Percentiles rank a stretch among this genome's conserved stretches.
Evolutionary conservation across 1,140 invertebrate species (phyloP).

Genomic region (Zaprionus gabonicus): DNA sequence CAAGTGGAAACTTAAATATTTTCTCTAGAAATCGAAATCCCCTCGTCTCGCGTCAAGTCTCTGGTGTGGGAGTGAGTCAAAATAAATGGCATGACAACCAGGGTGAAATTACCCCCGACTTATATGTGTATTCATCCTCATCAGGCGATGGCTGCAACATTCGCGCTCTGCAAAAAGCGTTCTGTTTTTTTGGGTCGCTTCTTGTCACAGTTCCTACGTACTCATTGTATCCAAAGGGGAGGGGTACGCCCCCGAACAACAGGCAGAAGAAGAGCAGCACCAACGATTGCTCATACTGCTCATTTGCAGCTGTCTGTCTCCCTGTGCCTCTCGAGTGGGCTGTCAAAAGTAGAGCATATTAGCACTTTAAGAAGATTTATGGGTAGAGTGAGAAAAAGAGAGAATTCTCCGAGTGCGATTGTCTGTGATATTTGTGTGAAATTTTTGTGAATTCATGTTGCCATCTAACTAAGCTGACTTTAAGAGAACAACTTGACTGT

Average conservation of each 20-base stretch:
- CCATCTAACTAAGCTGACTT: background rate
- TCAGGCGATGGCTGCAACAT: conserved; percentile 9
- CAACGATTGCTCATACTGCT: conserved; percentile 16
- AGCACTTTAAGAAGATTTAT: conserved; percentile 28
- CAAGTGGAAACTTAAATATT: conserved; percentile 6
- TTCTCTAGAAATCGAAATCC: background rate
- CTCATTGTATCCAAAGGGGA: conserved; percentile 27
- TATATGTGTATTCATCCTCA: conserved; percentile 15
- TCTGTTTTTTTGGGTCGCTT: conserved; percentile 42
- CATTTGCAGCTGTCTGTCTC: conserved; percentile 31
- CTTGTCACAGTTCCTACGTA: conserved; percentile 46
- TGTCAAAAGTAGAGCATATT: conserved; percentile 50
- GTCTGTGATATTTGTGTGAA: background rate
- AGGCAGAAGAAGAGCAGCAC: background rate
- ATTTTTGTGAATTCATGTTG: background rate
- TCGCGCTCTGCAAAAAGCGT: conserved; percentile 20
- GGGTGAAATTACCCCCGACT: conserved; percentile 16
- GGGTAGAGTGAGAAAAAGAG: background rate
- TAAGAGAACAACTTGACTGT: background rate
- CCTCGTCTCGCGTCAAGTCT: background rate
- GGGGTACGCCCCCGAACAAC: conserved; percentile 12
- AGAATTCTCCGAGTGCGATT: background rate
- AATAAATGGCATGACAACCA: background rate
- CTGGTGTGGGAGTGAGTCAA: background rate
- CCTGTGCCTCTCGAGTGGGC: conserved; percentile 30